Percentiles rank a stretch among this genome's conserved stretches.
Evolutionary conservation across 2,113 vertebrate species (phyloP).

Genomic region (Turnix velox): DNA sequence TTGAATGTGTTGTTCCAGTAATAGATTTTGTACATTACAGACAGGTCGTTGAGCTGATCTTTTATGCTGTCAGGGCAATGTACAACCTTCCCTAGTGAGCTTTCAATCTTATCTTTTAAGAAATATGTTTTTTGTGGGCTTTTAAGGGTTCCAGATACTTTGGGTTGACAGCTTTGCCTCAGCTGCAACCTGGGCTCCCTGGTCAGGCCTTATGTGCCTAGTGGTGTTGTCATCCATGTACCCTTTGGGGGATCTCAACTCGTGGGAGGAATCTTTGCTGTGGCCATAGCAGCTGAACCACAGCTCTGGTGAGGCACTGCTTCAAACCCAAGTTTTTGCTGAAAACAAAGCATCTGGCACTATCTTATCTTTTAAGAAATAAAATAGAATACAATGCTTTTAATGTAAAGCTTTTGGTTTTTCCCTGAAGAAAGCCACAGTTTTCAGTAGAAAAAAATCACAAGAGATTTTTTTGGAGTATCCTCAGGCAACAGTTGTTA

Average conservation of each 20-base stretch:
- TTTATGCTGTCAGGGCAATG: accelerated
- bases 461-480: not conserved
- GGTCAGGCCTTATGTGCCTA: not conserved
- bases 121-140: not conserved
- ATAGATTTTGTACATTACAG: not conserved
- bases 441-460: not conserved
- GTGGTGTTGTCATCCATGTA: not conserved
- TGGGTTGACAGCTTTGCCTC: not conserved
- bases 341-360: not conserved
- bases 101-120: too few species aligned
- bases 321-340: not conserved
- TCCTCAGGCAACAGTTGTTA: not conserved
- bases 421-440: not conserved
- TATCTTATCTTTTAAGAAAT: not conserved
- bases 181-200: not conserved
- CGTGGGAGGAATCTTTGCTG: not conserved
- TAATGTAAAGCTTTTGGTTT: not conserved
- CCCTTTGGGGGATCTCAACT: not conserved
- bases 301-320: not conserved
- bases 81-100: not conserved
- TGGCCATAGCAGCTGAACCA: not conserved
- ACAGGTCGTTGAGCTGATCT: not conserved
- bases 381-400: not conserved
- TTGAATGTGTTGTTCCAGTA: not conserved
- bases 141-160: not conserved